A percentile compares a stretch with the other conserved stretches of the same genome.
Conservation (phyloP, 2,888 invertebrate genomes). For the Tachystola acroxantha region DNA sequence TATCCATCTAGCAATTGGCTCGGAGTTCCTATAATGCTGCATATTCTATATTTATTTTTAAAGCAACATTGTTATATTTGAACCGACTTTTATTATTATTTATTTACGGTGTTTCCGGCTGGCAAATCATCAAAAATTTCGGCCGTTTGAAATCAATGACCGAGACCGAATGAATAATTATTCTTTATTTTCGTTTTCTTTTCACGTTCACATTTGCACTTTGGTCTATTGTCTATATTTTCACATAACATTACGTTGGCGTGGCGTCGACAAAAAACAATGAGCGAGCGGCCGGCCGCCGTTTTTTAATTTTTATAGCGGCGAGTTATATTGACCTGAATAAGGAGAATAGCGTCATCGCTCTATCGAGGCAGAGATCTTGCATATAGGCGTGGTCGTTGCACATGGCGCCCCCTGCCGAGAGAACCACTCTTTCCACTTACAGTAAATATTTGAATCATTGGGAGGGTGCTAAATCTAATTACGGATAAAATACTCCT, state of each 20-base stretch:
- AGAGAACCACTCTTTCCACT: constrained; percentile 8
- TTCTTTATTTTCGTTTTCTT: constrained; percentile 19
- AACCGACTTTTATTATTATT: constrained; percentile 7
- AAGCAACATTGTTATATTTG: neutral
- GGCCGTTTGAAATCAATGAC: constrained; percentile 24
- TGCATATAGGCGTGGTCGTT: constrained; percentile 50
- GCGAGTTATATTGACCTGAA: constrained; percentile 67
- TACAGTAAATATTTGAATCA: constrained; percentile 4
- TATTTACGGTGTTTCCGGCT: constrained; percentile 12
- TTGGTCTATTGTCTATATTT: constrained; percentile 4
- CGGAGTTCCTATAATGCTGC: neutral
- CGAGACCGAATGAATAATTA: constrained; percentile 1
- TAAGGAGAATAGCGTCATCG: constrained; percentile 60
- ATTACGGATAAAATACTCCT: constrained; percentile 4
- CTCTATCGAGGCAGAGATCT: constrained; percentile 38
- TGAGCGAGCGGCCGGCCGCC: constrained; percentile 5
- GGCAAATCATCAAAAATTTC: constrained; percentile 30
- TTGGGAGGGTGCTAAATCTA: constrained; percentile 9
- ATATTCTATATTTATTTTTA: neutral
- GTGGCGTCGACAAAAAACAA: constrained; percentile 4
- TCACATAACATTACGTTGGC: constrained; percentile 4
- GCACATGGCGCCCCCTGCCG: constrained; percentile 26
- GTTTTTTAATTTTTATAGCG: constrained; percentile 56
- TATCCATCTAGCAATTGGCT: constrained; percentile 13
- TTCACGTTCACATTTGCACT: neutral